Conservation (phyloP, 2,888 invertebrate genomes). For the Salticus scenicus region DNA sequence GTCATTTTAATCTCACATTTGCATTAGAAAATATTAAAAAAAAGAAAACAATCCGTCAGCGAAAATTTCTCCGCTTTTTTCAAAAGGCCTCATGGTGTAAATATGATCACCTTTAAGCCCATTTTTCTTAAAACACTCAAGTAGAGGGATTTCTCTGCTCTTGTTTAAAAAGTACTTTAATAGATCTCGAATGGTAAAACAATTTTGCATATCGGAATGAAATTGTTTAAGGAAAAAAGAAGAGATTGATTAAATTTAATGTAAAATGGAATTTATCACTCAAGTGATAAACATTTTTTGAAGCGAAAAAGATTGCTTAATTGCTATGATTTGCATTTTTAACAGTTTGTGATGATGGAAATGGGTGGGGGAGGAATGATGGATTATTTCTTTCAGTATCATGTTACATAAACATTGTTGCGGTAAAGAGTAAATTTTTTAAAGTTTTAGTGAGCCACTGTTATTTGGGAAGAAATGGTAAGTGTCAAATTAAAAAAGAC, state of each 20-base stretch:
- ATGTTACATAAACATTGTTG: too few relatives aligned
- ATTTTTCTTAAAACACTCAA: not conserved
- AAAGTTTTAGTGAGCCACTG: too few relatives aligned
- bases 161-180: not conserved
- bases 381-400: too few relatives aligned
- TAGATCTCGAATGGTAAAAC: not conserved
- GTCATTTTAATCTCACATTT: too few relatives aligned
- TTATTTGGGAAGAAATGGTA: too few relatives aligned
- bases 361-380: not conserved
- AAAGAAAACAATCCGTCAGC: too few relatives aligned
- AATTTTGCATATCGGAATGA: too few relatives aligned
- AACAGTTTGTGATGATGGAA: not conserved
- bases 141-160: not conserved
- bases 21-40: too few relatives aligned
- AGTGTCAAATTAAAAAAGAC: too few relatives aligned
- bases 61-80: not conserved
- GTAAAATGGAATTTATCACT: not conserved
- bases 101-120: not conserved
- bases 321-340: not conserved
- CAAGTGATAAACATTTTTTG: not conserved
- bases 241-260: not conserved
- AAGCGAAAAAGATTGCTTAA: not conserved
- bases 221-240: too few relatives aligned
- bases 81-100: not conserved
- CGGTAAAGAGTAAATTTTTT: too few relatives aligned